These are phyloP conservation scores for Psophia crepitans DNA, from an alignment of 2,113 vertebrate species.

Conservation along the genomic window DNA sequence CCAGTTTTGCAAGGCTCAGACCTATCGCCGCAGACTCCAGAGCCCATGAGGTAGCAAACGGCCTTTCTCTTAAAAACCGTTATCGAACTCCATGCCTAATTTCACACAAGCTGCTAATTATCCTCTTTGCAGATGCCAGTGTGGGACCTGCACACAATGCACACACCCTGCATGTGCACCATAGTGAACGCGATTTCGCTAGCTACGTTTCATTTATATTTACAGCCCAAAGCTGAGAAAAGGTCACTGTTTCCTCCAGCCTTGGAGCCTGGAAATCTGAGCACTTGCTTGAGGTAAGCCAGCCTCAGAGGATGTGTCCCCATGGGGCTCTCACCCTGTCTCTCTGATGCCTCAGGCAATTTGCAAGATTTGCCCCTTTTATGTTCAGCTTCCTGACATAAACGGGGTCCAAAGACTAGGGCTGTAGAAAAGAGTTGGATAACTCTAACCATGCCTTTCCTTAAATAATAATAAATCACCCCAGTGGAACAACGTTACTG, in stretches of 20 bases:
- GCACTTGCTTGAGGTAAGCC: background rate
- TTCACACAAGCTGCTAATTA: background rate
- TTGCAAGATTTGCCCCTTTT: background rate
- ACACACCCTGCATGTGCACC: accelerated
- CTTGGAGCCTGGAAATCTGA: background rate
- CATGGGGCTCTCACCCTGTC: background rate
- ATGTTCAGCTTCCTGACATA: background rate
- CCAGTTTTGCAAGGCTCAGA: background rate
- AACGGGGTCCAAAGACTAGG: background rate
- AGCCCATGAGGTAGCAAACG: background rate
- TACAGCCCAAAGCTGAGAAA: background rate
- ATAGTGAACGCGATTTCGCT: background rate
- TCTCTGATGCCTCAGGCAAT: background rate
- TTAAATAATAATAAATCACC: background rate
- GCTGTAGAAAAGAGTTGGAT: background rate
- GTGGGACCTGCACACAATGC: background rate
- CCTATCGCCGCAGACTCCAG: background rate
- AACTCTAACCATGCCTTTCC: background rate
- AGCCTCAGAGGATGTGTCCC: background rate
- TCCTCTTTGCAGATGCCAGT: background rate
- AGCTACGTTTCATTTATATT: background rate
- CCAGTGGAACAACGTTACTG: background rate
- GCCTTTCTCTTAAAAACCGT: background rate
- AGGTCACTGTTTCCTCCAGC: background rate
- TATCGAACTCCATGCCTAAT: background rate